Conservation (phyloP, 2,113 vertebrate genomes). For the Sebastes schlegelii region DNA sequence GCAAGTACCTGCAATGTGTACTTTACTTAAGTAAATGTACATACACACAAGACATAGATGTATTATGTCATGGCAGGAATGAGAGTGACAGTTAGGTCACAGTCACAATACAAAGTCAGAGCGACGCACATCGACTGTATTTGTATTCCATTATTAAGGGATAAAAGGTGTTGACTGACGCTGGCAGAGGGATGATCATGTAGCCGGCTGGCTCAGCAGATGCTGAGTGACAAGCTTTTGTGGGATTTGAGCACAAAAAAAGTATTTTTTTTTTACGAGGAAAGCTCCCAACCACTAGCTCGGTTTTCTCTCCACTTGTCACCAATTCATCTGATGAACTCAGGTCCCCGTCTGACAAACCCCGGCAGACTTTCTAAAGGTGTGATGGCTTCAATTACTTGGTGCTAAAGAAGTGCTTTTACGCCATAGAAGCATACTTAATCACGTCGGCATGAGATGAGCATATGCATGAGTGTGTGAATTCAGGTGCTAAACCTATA, state of each 20-base stretch:
- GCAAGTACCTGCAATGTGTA: neutral
- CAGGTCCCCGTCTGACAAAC: neutral
- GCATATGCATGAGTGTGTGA: neutral
- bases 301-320: neutral
- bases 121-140: neutral
- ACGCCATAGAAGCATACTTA: neutral
- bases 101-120: neutral
- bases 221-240: conserved; percentile 14
- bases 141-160: neutral
- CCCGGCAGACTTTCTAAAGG: neutral
- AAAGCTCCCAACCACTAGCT: neutral
- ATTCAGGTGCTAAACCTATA: neutral
- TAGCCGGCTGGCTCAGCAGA: neutral
- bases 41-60: neutral
- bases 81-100: neutral
- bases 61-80: neutral
- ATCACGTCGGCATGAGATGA: neutral
- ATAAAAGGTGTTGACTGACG: neutral
- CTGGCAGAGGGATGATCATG: neutral
- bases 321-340: neutral
- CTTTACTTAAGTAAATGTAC: neutral
- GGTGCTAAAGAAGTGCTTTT: conserved; percentile 15
- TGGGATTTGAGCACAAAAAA: neutral
- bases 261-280: neutral
- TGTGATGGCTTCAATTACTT: conserved; percentile 14